Percentiles rank a stretch among this genome's conserved stretches.
Conservation (phyloP, 2,888 invertebrate genomes). For the Leucozona laternaria region DNA sequence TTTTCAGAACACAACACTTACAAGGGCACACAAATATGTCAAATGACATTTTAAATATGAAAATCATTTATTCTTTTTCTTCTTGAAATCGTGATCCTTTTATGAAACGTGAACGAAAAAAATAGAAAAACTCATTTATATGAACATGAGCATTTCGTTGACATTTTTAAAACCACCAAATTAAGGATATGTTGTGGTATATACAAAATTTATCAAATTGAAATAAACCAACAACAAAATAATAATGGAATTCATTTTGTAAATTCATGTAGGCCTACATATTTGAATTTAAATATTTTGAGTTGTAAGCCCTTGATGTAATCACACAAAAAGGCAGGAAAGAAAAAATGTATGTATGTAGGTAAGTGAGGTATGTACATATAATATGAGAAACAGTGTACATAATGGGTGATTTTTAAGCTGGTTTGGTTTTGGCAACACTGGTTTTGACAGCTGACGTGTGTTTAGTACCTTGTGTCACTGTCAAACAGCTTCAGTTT, state of each 20-base stretch:
- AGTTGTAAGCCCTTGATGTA: not conserved
- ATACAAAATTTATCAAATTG: not conserved
- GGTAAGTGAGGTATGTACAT: no score
- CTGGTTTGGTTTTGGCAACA: no score
- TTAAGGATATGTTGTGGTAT: not conserved
- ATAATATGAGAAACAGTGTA: no score
- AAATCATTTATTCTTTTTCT: not conserved
- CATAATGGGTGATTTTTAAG: no score
- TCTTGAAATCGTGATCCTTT: not conserved
- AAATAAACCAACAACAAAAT: not conserved
- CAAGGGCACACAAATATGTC: not conserved
- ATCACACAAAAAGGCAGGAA: not conserved
- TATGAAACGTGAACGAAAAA: not conserved
- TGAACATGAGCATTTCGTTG: not conserved
- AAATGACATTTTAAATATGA: not conserved
- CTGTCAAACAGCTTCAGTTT: no score
- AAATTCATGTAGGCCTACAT: not conserved
- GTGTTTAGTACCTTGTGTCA: no score
- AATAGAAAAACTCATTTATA: not conserved
- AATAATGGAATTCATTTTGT: not conserved
- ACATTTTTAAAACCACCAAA: not conserved
- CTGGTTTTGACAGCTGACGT: no score
- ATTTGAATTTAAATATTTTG: not conserved
- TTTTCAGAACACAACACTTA: not conserved
- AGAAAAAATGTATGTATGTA: no score